These are phyloP conservation scores for Pluvialis apricaria DNA, from an alignment of 2,113 vertebrate species.

Conservation along the genomic window DNA sequence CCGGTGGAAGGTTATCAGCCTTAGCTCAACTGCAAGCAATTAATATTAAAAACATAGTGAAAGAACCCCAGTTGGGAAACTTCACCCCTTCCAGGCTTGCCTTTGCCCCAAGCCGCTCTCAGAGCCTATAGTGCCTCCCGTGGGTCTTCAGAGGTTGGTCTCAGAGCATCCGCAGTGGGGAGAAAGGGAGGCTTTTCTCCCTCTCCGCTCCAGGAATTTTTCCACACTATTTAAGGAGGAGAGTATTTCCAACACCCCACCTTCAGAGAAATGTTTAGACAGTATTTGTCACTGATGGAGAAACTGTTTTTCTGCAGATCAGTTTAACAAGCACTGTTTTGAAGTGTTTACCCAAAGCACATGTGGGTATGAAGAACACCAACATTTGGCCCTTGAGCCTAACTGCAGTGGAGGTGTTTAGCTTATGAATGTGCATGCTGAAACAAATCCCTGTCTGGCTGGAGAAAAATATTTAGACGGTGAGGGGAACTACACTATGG, in stretches of 20 bases:
- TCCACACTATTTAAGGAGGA: neutral
- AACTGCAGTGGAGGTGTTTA: neutral
- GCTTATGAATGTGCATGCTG: neutral
- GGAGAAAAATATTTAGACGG: constrained; percentile 18
- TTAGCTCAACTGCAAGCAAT: neutral
- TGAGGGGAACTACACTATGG: neutral
- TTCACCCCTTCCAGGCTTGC: neutral
- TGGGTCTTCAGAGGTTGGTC: neutral
- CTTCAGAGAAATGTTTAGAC: neutral
- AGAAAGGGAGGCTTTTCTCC: neutral
- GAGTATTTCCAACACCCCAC: neutral
- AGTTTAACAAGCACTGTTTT: neutral
- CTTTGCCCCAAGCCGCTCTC: neutral
- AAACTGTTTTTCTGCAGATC: neutral
- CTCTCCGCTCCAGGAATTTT: neutral
- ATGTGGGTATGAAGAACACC: neutral
- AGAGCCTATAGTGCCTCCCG: neutral
- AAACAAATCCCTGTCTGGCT: neutral
- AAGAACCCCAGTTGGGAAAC: neutral
- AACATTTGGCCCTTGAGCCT: neutral
- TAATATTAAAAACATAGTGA: neutral
- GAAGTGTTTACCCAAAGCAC: neutral
- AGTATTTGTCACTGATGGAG: neutral
- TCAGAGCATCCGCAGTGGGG: fast-evolving
- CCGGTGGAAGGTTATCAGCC: neutral